Evolutionary conservation across 2,113 vertebrate genomes (phyloP).

Genomic region (Morphnarchus princeps): DNA sequence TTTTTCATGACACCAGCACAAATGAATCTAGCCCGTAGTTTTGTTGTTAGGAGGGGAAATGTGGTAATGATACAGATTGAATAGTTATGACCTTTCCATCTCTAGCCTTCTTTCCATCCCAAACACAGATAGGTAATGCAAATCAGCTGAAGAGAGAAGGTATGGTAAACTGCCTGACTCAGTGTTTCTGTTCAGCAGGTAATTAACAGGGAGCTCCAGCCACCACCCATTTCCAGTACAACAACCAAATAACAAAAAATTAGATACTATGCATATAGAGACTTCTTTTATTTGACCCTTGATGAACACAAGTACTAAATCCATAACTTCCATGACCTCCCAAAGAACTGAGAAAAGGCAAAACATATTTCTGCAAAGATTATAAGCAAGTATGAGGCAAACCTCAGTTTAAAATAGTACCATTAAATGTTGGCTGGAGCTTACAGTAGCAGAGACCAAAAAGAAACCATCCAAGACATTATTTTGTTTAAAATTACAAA

Average conservation of each 20-base stretch:
- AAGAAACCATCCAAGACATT: not conserved
- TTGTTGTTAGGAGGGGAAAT: not conserved
- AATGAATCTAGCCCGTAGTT: not conserved
- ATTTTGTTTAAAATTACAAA: slow-evolving; percentile 19
- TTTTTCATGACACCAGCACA: not conserved
- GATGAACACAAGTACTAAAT: not conserved
- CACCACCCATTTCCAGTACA: not conserved
- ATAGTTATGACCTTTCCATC: not conserved
- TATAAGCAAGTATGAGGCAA: not conserved
- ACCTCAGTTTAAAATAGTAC: not conserved
- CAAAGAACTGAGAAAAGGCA: not conserved
- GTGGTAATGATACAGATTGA: not conserved
- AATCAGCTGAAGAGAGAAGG: not conserved
- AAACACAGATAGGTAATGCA: not conserved
- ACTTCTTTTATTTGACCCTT: not conserved
- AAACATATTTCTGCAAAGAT: not conserved
- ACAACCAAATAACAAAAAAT: not conserved
- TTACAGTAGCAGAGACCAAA: not conserved
- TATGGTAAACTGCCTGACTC: not conserved
- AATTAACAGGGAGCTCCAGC: not conserved
- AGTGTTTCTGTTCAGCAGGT: not conserved
- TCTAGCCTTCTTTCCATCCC: not conserved
- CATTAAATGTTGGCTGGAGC: not conserved
- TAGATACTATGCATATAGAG: not conserved
- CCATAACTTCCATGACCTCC: not conserved